phyloP scores from a whole-genome alignment of 1,140 invertebrate genomes.

The Propsilocerus akamusi region DNA sequence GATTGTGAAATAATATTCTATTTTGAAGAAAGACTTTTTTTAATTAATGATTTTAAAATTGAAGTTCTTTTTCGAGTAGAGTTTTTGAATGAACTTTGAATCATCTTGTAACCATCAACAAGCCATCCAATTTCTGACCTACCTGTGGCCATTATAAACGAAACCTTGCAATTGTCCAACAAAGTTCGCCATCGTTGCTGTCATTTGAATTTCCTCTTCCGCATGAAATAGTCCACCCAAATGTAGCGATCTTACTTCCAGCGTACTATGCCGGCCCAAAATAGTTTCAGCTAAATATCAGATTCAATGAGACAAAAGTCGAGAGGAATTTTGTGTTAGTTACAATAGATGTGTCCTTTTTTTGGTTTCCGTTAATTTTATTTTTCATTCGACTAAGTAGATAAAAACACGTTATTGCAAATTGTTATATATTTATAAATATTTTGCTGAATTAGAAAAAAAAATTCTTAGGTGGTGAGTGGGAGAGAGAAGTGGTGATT shows the following conservation, averaged over 20 bases:
- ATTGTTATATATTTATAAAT: neutral
- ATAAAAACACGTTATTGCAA: conserved; percentile 5
- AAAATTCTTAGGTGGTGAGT: neutral
- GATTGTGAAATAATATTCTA: no score
- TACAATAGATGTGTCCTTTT: neutral
- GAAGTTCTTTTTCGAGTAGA: no score
- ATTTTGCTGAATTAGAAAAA: no score
- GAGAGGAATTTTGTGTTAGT: neutral
- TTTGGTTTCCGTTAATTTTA: neutral
- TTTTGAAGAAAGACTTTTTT: no score
- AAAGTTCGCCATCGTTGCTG: conserved; percentile 58
- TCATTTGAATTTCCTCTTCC: conserved; percentile 57
- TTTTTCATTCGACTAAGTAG: no score
- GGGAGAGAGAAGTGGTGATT: neutral
- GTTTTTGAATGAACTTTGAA: no score
- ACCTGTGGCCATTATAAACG: conserved; percentile 67
- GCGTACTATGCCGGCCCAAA: conserved; percentile 50
- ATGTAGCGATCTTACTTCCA: conserved; percentile 62
- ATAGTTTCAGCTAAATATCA: conserved; percentile 48
- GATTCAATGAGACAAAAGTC: conserved; percentile 17
- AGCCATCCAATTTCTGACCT: no score
- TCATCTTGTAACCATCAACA: no score
- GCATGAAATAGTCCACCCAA: conserved; percentile 55
- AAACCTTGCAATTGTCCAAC: conserved; percentile 85
- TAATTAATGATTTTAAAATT: no score